Evolutionary conservation across 2,113 vertebrate species (phyloP), one percentile per base, ranked within the genome.

Genomic region (Manacus vitellinus): DNA sequence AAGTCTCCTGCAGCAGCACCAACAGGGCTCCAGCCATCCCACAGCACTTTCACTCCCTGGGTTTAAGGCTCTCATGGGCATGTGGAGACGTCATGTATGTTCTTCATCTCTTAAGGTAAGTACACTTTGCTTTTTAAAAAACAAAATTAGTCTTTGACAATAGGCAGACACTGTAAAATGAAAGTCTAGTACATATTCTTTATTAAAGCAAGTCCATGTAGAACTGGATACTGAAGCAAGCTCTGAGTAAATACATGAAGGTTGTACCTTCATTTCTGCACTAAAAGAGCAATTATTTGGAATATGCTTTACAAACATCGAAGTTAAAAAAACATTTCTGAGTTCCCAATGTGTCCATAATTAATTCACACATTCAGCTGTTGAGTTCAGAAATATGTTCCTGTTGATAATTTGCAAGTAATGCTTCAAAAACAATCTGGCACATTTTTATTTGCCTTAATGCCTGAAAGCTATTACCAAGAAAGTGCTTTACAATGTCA

Each of bases 311-410:
- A 87, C 80, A 88, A 84, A 95, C 88, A 87, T 61, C 70, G 46
- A 92, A 91, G 67, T 95, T 93, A 28, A 89, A 95, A 92, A 78
- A 90, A 85, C 17, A 93, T 79, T 86, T 95, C 70, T 94, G 85
- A 92, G 72, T 87, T 97, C 78, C 73, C 97, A 97, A 97, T 94
- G 88, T 86, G 86, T 89, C 94, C 89, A 54, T 97, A 97, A 98
- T 98, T 97, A 97, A 97, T 97, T 98, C 97, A 98, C 97, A 97
- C 90, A 93, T 97, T 97, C 83, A 55, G 89, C 96, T 95, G 92
- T 82, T 89, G 91, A 92, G 96, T 97, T 96, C 94, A 97, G 96
- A 98, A 98, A 98, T 97, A 97, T 94, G 97, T 97, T 97, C 85
- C 65, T 97, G 94, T 95, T 97, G 95, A 96, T 95, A 96, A 97